A percentile compares a stretch with the other conserved stretches of the same genome.
Conservation (phyloP, 1,140 invertebrate species). For the Acromyrmex charruanus region DNA sequence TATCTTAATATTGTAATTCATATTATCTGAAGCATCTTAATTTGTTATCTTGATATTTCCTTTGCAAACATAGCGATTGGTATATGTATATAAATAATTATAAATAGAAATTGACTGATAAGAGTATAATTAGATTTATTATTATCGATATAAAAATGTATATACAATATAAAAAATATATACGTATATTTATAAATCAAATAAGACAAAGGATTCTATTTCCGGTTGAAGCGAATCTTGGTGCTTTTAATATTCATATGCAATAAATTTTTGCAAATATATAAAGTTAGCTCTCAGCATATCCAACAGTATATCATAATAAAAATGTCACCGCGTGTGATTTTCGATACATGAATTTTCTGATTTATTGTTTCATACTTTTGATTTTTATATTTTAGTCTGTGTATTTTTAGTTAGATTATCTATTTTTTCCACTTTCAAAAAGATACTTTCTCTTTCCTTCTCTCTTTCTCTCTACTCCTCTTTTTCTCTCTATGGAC, state of each 20-base stretch:
- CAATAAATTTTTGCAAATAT: background rate
- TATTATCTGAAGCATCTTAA: background rate
- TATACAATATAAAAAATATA: no score
- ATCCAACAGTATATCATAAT: slow-evolving; percentile 4
- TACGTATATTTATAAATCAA: no score
- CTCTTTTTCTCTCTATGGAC: background rate
- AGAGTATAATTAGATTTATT: no score
- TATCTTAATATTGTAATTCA: background rate
- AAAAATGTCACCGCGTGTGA: background rate
- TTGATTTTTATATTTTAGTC: slow-evolving; percentile 9
- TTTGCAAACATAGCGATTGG: background rate
- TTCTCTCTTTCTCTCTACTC: background rate
- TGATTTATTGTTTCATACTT: slow-evolving; percentile 8
- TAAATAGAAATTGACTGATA: no score
- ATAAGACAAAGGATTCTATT: no score
- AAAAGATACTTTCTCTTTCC: background rate
- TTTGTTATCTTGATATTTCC: background rate
- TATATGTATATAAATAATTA: no score
- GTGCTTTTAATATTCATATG: no score
- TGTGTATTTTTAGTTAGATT: background rate
- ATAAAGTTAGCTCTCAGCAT: background rate
- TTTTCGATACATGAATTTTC: background rate
- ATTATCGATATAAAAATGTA: no score
- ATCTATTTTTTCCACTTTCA: background rate
- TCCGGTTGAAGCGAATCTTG: no score